phyloP scores from a whole-genome alignment of 92 coral and sea anemone genomes.

The Pocillopora grandis region DNA sequence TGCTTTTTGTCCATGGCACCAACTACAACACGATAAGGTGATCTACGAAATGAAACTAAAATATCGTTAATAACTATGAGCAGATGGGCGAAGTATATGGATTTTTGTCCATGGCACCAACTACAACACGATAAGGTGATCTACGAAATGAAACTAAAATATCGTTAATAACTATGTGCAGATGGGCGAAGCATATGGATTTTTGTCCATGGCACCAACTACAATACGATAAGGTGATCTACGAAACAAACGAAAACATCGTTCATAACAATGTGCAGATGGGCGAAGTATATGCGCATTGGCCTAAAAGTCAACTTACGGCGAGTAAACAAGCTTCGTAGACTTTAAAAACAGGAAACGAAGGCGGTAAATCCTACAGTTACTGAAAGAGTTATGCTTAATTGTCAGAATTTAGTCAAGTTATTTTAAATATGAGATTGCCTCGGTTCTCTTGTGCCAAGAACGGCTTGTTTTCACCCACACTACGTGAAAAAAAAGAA shows the following conservation, averaged over 20 bases:
- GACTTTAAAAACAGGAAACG: too few relatives aligned
- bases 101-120: slow-evolving; percentile 2
- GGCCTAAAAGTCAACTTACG: too few relatives aligned
- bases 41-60: background rate
- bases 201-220: slow-evolving; percentile 1
- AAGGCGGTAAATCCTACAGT: too few relatives aligned
- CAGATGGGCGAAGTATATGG: background rate
- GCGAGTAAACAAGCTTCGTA: too few relatives aligned
- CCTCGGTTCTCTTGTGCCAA: too few relatives aligned
- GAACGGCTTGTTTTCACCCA: too few relatives aligned
- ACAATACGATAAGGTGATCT: slow-evolving; percentile 27
- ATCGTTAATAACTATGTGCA: background rate
- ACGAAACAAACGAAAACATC: background rate
- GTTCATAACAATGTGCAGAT: background rate
- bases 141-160: background rate
- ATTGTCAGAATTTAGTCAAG: too few relatives aligned
- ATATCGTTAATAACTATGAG: background rate
- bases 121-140: slow-evolving; percentile 19
- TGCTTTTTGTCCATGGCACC: slow-evolving; percentile 4
- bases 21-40: slow-evolving; percentile 21
- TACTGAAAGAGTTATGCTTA: too few relatives aligned
- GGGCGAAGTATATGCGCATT: background rate
- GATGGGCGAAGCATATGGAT: background rate
- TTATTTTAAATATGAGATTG: too few relatives aligned
- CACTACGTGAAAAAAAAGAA: too few relatives aligned